Percentiles rank a stretch among this genome's conserved stretches.
Conservation (phyloP, 2,888 invertebrate species). For the Phanerotoma sp. region DNA sequence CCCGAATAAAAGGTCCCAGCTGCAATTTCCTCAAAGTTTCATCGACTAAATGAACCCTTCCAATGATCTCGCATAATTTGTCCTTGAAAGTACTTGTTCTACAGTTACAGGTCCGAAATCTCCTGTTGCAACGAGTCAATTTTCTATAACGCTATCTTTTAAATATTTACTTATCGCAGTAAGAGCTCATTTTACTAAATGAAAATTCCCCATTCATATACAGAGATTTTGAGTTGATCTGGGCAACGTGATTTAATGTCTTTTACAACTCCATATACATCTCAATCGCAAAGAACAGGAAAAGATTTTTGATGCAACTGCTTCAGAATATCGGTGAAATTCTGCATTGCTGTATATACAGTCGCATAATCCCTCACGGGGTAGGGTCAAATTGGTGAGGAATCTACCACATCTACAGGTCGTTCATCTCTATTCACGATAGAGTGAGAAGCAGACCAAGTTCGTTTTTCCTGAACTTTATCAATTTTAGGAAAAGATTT, state of each 20-base stretch:
- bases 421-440: conserved; percentile 6
- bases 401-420: conserved; percentile 1
- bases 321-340: not conserved
- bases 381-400: conserved; percentile 7
- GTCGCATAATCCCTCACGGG: conserved; percentile 9
- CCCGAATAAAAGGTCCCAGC: conserved; percentile 11
- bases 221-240: conserved; percentile 15
- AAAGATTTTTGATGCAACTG: not conserved
- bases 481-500: too few relatives aligned
- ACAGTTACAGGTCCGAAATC: conserved; percentile 2
- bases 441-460: conserved; percentile 12
- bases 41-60: conserved; percentile 16
- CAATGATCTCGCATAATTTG: conserved; percentile 14
- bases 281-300: conserved; percentile 15
- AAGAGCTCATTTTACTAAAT: conserved; percentile 12
- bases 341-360: conserved; percentile 3
- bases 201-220: conserved; percentile 23
- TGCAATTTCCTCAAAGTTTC: conserved; percentile 17
- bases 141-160: conserved; percentile 18
- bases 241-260: conserved; percentile 8
- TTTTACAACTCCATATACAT: conserved; percentile 15
- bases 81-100: conserved; percentile 17
- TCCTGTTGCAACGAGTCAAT: conserved; percentile 18
- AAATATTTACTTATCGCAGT: conserved; percentile 24
- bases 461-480: too few relatives aligned